Base-by-base conservation (phyloP, 2,888 invertebrate genomes). In the Amblyteles armatorius region DNA sequence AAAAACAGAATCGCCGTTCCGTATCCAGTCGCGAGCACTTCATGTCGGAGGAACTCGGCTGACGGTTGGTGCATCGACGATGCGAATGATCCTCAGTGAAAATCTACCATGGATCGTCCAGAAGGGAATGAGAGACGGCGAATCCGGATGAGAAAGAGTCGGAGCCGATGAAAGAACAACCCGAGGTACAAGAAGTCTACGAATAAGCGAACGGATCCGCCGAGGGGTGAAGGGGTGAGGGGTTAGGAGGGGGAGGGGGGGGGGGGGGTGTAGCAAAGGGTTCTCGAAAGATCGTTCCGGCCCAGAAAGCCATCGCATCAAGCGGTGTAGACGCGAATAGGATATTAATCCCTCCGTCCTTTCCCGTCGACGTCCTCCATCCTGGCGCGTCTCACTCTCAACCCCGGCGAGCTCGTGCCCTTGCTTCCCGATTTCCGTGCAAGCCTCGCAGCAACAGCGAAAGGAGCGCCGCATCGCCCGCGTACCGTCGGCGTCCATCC, bases 301-400 rank as follows among this genome's bases (percentile, higher is more conserved):
- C 76, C 63, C 19, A 68, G 69, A 84, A 69, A 83, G 72, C 81
- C 85, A 84, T 67, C 79, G 81, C 81, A 79, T 86, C 57, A 65
- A 83, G 83, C 83, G 83, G 67, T 84, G 81, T 74, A 82, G 76
- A 83, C 72, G 55, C 84, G 83, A 87, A 85, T 87, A 83, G 82
- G 85, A 87, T 86, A 86, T 86, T 87, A 86, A 87, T 86, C 82
- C 86, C 78, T 72, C 82, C 40, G 57, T 52, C 33, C 73, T 50
- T 72, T 74, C 55, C 7, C 81, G 40, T 69, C 19, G 36, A 67
- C 79, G 79, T 81, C 73, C 67, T 74, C 73, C 57, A 71, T 63
- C 52, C 55, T 68, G 76, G 9, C 50, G 67, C 60, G 29, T 60
- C 73, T 71, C 76, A 48, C 73, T 73, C 63, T 60, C 44, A 52